Conservation (phyloP, 2,888 invertebrate species). For the Aphrophora alni region DNA sequence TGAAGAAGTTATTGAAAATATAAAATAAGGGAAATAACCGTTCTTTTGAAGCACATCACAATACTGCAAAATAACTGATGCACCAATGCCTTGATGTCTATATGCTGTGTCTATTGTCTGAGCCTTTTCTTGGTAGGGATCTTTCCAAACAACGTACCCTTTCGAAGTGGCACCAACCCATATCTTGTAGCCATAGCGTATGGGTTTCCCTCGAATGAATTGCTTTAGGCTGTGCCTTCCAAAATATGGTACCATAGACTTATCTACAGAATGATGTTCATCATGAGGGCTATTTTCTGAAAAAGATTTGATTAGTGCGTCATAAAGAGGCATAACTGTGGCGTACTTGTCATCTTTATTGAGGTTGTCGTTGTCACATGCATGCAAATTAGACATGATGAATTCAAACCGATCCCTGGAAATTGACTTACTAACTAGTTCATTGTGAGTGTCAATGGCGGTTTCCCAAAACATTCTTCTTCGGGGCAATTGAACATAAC, state of each 20-base stretch:
- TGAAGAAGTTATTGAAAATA: constrained; percentile 35
- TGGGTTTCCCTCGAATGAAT: constrained; percentile 1
- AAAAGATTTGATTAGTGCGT: constrained; percentile 9
- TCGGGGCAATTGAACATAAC: no score
- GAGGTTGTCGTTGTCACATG: no score
- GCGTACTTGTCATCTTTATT: neutral
- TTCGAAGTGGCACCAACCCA: constrained; percentile 18
- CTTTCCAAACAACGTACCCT: constrained; percentile 20
- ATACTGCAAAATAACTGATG: constrained; percentile 26
- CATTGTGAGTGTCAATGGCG: neutral
- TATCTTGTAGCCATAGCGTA: no score
- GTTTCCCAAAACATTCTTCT: neutral
- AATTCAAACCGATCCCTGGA: no score
- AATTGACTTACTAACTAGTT: neutral
- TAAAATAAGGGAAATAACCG: no score
- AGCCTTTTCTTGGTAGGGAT: no score
- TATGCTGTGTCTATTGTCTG: constrained; percentile 11
- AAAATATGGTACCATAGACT: no score
- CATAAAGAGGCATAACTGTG: no score
- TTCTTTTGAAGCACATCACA: constrained; percentile 18
- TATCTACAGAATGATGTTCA: neutral
- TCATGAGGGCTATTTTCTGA: constrained; percentile 13
- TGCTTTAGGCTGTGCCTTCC: no score
- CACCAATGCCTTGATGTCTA: constrained; percentile 18
- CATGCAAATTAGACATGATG: no score